Conservation (phyloP, 2,888 invertebrate species). For the Axea sp. region DNA sequence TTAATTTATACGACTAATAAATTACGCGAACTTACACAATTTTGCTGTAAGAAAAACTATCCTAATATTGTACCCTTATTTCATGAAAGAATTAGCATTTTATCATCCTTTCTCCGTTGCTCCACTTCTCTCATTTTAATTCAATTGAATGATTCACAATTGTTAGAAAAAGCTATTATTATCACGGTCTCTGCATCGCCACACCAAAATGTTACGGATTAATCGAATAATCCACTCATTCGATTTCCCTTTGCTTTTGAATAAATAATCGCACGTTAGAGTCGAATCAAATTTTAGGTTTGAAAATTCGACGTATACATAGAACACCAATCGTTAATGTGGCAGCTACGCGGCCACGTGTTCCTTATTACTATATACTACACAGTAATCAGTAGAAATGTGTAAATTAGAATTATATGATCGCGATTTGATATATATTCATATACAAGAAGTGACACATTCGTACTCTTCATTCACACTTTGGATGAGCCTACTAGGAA, state of each 20-base stretch:
- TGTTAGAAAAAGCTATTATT: slow-evolving; percentile 46
- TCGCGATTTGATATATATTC: slow-evolving; percentile 29
- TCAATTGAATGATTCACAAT: slow-evolving; percentile 27
- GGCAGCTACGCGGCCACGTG: slow-evolving; percentile 52
- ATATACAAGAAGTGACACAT: slow-evolving; percentile 64
- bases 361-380: slow-evolving; percentile 32
- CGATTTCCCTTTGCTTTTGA: slow-evolving; percentile 31
- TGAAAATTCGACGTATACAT: slow-evolving; percentile 61
- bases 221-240: slow-evolving; percentile 13
- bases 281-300: slow-evolving; percentile 52
- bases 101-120: slow-evolving; percentile 29
- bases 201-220: slow-evolving; percentile 19
- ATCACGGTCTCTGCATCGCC: slow-evolving; percentile 59
- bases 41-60: slow-evolving; percentile 58
- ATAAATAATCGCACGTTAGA: slow-evolving; percentile 42
- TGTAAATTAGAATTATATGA: slow-evolving; percentile 28
- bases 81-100: slow-evolving; percentile 40
- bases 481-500: slow-evolving; percentile 60
- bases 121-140: slow-evolving; percentile 30
- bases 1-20: slow-evolving; percentile 58
- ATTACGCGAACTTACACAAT: slow-evolving; percentile 50
- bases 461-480: slow-evolving; percentile 71
- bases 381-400: slow-evolving; percentile 36
- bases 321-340: slow-evolving; percentile 56
- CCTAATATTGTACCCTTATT: slow-evolving; percentile 54